phyloP scores from a whole-genome alignment of 2,113 vertebrate genomes.

The Aramus guarauna region DNA sequence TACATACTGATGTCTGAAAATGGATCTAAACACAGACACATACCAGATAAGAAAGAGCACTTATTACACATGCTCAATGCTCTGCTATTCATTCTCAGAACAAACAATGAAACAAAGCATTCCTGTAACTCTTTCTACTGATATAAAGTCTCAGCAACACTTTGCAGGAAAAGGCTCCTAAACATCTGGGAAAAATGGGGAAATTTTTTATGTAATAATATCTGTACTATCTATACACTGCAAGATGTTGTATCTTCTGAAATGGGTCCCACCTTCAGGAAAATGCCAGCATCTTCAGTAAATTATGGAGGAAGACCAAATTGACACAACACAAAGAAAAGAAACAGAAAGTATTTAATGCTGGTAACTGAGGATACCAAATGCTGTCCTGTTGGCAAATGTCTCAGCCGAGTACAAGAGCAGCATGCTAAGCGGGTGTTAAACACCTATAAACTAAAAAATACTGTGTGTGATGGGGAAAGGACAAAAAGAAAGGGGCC shows the following conservation, averaged over 20 bases:
- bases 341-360: not conserved
- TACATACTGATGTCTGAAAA: not conserved
- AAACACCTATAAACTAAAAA: not conserved
- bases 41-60: not conserved
- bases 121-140: not conserved
- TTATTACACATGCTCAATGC: not conserved
- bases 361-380: not conserved
- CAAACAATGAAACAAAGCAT: not conserved
- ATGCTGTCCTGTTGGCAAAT: not conserved
- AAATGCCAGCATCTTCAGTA: not conserved
- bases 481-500: not conserved
- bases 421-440: not conserved
- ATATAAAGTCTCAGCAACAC: not conserved
- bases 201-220: not conserved
- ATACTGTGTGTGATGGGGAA: not conserved
- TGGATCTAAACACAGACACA: not conserved
- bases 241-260: not conserved
- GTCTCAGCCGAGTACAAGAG: not conserved
- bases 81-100: not conserved
- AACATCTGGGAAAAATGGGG: not conserved
- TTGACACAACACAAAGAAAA: not conserved
- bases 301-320: not conserved
- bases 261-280: not conserved
- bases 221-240: not conserved
- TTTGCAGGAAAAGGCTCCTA: not conserved